A percentile compares a stretch with the other conserved stretches of the same genome.
Conservation (phyloP, 53 echinoderm and acorn worm species). For the Henricia sp. region DNA sequence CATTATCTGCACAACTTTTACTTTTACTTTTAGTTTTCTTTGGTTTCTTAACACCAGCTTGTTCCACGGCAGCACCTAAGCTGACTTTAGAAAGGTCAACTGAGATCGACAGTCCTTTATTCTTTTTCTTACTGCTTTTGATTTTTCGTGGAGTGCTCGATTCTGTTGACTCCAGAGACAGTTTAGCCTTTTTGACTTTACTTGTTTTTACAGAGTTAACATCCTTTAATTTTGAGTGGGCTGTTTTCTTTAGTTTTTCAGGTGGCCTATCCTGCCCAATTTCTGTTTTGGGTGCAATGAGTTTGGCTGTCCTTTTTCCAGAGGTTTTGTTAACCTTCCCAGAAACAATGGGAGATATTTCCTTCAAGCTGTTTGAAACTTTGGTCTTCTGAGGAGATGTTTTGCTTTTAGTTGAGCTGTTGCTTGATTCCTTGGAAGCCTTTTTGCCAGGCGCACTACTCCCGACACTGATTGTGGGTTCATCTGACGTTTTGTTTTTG, state of each 20-base stretch:
- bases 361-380: background rate
- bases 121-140: conserved; percentile 61
- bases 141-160: conserved; percentile 29
- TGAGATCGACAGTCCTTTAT: conserved; percentile 42
- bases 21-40: conserved; percentile 46
- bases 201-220: conserved; percentile 29
- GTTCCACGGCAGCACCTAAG: conserved; percentile 1
- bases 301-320: conserved; percentile 54
- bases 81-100: conserved; percentile 35
- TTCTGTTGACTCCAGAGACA: conserved; percentile 26
- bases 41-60: conserved; percentile 12
- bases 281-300: conserved; percentile 26
- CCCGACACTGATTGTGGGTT: background rate
- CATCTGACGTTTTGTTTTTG: conserved; percentile 37
- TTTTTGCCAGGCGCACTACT: background rate
- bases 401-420: conserved; percentile 28
- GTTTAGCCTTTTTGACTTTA: conserved; percentile 69
- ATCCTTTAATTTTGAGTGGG: conserved; percentile 67
- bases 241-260: conserved; percentile 26
- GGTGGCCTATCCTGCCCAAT: conserved; percentile 21
- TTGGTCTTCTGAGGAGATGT: conserved; percentile 26
- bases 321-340: conserved; percentile 60
- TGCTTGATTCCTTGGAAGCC: conserved; percentile 1
- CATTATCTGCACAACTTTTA: conserved; percentile 4
- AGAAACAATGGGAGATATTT: conserved; percentile 16